These are phyloP conservation scores for Mesaphorura yosii DNA, from an alignment of 1,140 invertebrate genomes.

Conservation along the genomic window DNA sequence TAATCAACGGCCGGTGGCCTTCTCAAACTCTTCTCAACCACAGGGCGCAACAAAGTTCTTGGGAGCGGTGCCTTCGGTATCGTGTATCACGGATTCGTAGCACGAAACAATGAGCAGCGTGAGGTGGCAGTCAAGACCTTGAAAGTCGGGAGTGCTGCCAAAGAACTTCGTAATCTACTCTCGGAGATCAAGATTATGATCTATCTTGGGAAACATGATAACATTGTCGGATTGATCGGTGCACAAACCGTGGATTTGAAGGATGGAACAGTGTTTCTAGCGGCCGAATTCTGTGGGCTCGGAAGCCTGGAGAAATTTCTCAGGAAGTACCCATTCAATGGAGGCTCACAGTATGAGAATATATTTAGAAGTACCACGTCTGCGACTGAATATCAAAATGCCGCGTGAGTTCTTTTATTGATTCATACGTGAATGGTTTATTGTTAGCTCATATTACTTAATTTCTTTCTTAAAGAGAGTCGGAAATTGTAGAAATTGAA, in stretches of 20 bases:
- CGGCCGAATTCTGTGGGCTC: background rate
- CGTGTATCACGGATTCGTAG: background rate
- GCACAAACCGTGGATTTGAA: background rate
- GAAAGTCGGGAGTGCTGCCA: background rate
- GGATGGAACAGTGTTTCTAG: background rate
- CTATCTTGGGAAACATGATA: background rate
- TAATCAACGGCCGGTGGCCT: too few relatives aligned
- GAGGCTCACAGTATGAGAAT: too few relatives aligned
- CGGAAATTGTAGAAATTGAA: too few relatives aligned
- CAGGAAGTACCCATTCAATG: background rate
- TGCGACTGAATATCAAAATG: too few relatives aligned
- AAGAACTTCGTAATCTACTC: background rate
- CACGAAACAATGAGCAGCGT: background rate
- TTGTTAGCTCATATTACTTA: too few relatives aligned
- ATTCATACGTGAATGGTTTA: too few relatives aligned
- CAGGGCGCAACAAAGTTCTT: too few relatives aligned
- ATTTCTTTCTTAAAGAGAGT: too few relatives aligned
- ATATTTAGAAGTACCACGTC: too few relatives aligned
- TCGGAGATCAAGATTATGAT: background rate
- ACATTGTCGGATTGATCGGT: background rate
- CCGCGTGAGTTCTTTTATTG: too few relatives aligned
- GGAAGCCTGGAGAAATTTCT: background rate
- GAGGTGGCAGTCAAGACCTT: background rate
- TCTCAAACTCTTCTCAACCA: too few relatives aligned
- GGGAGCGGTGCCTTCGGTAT: background rate